phyloP scores from a whole-genome alignment of 1,140 invertebrate genomes.

The Melipona quadrifasciata region DNA sequence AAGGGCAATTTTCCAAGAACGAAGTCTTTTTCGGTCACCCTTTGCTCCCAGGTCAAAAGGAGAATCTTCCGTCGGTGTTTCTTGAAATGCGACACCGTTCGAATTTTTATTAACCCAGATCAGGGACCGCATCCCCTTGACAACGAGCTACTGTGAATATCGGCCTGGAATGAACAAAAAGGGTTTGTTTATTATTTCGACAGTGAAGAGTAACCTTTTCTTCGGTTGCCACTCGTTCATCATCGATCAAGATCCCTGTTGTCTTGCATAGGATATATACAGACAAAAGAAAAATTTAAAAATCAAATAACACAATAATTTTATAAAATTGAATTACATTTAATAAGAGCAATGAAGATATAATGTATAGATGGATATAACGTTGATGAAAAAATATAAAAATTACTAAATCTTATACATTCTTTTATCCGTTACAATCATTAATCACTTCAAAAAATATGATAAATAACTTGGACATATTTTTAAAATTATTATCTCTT shows the following conservation, averaged over 20 bases:
- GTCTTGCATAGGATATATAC: neutral
- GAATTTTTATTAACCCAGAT: conserved; percentile 58
- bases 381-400: too few relatives aligned
- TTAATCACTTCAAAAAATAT: too few relatives aligned
- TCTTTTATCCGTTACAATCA: too few relatives aligned
- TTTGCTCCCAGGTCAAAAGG: conserved; percentile 17
- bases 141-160: conserved; percentile 43
- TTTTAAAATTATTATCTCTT: too few relatives aligned
- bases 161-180: conserved; percentile 38
- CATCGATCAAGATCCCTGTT: neutral
- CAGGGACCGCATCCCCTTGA: conserved; percentile 18
- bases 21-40: conserved; percentile 3
- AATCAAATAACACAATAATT: too few relatives aligned
- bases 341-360: too few relatives aligned
- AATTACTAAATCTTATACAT: too few relatives aligned
- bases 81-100: conserved; percentile 51
- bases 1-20: conserved; percentile 24
- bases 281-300: too few relatives aligned
- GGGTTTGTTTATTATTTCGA: conserved; percentile 63
- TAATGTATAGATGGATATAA: too few relatives aligned
- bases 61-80: conserved; percentile 25
- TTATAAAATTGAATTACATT: too few relatives aligned
- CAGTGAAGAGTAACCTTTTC: conserved; percentile 42
- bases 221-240: neutral
- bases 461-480: too few relatives aligned